phyloP scores from a whole-genome alignment of 1,140 invertebrate genomes.

The Calephelis nemesis region DNA sequence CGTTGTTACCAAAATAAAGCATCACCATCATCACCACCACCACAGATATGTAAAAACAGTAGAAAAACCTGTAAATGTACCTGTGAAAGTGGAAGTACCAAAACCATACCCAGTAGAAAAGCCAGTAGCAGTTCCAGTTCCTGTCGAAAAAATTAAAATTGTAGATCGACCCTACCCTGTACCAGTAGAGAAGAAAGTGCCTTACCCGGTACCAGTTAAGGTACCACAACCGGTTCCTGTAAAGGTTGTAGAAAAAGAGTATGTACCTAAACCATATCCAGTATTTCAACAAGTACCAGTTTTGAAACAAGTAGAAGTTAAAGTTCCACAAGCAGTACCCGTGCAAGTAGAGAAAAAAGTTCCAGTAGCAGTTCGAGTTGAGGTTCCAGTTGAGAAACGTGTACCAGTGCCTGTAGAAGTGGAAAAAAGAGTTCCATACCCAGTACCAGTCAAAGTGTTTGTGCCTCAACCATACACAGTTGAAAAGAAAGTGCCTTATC shows the following conservation, averaged over 20 bases:
- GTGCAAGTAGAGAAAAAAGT: slow-evolving; percentile 80
- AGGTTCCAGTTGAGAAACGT: slow-evolving; percentile 77
- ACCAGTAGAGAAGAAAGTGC: slow-evolving; percentile 82
- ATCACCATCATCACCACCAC: slow-evolving; percentile 82
- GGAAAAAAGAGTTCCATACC: slow-evolving; percentile 78
- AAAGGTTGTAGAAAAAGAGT: slow-evolving; percentile 76
- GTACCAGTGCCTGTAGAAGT: slow-evolving; percentile 72
- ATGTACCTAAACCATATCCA: slow-evolving; percentile 80
- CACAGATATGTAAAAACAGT: slow-evolving; percentile 81
- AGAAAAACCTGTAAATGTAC: slow-evolving; percentile 76
- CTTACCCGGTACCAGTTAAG: slow-evolving; percentile 82
- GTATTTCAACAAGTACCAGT: slow-evolving; percentile 77
- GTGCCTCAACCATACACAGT: slow-evolving; percentile 81
- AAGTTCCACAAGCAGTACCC: slow-evolving; percentile 73
- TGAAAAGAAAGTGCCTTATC: slow-evolving; percentile 79
- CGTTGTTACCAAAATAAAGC: slow-evolving; percentile 78
- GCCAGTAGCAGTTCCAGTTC: slow-evolving; percentile 81
- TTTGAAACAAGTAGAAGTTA: slow-evolving; percentile 75
- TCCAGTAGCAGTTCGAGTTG: slow-evolving; percentile 71
- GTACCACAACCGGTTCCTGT: slow-evolving; percentile 77
- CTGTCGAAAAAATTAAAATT: slow-evolving; percentile 82
- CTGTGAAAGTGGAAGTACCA: slow-evolving; percentile 73
- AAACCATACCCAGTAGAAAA: slow-evolving; percentile 82
- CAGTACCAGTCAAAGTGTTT: slow-evolving; percentile 70
- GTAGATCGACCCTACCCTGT: slow-evolving; percentile 83